A percentile compares a stretch with the other conserved stretches of the same genome.
Evolutionary conservation across 2,888 invertebrate genomes (phyloP).

Genomic region (Thereva nobilitata): DNA sequence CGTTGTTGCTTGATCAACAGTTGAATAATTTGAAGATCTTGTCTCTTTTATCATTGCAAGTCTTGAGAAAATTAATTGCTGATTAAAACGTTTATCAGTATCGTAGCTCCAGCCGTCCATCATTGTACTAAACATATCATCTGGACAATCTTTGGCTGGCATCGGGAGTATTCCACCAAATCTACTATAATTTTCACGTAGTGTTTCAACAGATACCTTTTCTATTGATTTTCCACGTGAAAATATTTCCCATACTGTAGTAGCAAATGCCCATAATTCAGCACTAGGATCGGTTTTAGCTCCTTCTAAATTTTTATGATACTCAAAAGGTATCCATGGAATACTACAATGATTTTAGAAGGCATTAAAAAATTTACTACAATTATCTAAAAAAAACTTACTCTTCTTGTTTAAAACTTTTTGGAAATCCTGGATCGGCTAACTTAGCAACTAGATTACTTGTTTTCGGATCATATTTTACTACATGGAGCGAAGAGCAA

Average conservation of each 20-base stretch:
- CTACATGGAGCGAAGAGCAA: constrained; percentile 80
- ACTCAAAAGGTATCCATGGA: constrained; percentile 90
- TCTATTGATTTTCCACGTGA: constrained; percentile 68
- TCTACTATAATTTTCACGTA: constrained; percentile 47
- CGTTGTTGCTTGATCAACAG: constrained; percentile 37
- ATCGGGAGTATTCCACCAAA: constrained; percentile 66
- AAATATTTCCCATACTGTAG: constrained; percentile 92
- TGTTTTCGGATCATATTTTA: constrained; percentile 66
- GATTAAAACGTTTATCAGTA: constrained; percentile 72
- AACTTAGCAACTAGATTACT: constrained; percentile 76
- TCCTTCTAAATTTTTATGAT: constrained; percentile 68
- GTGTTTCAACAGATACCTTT: constrained; percentile 46
- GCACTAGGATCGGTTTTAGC: constrained; percentile 72
- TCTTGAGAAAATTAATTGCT: constrained; percentile 76
- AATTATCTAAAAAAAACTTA: constrained; percentile 53
- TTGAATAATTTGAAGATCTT: constrained; percentile 43
- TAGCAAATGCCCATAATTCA: constrained; percentile 91
- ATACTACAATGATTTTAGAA: constrained; percentile 62
- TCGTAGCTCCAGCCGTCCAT: constrained; percentile 80
- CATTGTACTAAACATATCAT: constrained; percentile 76
- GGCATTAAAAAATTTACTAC: background rate
- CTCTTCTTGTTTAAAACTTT: constrained; percentile 67
- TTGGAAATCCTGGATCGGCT: constrained; percentile 77
- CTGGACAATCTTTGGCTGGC: constrained; percentile 71
- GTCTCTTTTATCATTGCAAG: constrained; percentile 48